Base-by-base conservation (phyloP, 2,888 invertebrate genomes). In the Cyclophora albipunctata region DNA sequence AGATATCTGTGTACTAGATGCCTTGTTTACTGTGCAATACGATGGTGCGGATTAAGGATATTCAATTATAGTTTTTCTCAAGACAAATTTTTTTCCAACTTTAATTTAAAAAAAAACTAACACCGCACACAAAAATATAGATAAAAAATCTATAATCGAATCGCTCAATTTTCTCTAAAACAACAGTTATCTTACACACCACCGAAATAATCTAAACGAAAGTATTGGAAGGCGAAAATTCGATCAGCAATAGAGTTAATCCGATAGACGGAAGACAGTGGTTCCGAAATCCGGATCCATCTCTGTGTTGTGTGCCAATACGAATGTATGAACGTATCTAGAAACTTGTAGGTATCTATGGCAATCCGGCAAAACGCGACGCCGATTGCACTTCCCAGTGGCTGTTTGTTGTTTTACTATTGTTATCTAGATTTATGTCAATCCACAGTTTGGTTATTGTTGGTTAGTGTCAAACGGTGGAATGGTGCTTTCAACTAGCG, bases 21-120 rank as follows among this genome's bases (percentile, higher is more conserved):
- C 35, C 46, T 45, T 58, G 55, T 60, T 60, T 60, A 54, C 55
- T 47, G 49, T 60, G 53, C 46, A 47, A 47, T 51, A 58, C 55
- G 45, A 54, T 47, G 60, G 40, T 51, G 45, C 3, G 51, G 35
- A 37, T 37, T 37, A 5, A 37, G 37, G 37, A 37, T 37, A 20
- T 20, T 20, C 20, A 1, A 20, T 20, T 20, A 20, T 20, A 20
- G 20, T 20, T 20, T 20, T 20, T 20, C 20, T 20, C 20, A 20
- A 20, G 20, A 20, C 20, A 20, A 20, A 1, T 20, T 20, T 20
- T 20, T 20, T 20, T 20, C 20, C 2, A 20, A 20, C 20, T 20
- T 20, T 20, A n/a, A 1, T 20, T 20, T 20, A 20, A 20, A 20
- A 20, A 20, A 20, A 20, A 20, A 1, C 20, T 20, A 20, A 20